Evolutionary conservation across 2,113 vertebrate species (phyloP), one percentile per base, ranked within the genome.

Genomic region (Nycticryphes semicollaris): DNA sequence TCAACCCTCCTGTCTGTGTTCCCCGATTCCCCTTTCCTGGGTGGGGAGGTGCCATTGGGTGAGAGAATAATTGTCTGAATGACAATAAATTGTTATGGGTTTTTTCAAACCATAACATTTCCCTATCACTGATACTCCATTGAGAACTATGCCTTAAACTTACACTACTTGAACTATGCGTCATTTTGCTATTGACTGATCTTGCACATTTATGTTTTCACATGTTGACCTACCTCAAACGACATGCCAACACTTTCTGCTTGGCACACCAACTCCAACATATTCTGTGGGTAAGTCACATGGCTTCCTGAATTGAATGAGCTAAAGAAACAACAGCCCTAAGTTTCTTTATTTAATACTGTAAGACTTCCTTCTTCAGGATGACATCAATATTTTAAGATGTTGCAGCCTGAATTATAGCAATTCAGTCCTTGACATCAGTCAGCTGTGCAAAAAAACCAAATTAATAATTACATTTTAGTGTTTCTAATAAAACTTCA

Each of bases 321-420:
- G 87, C 93, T 92, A 81, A 67, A 92, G 92, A 93, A 59, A n/a
- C 72, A 76, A 80, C 72, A 92, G 89, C 31, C 14, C 14, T 48
- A 83, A 87, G 37, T 70, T 80, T 81, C 89, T 94, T 88, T 87
- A 33, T 87, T 94, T 77, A 95, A 86, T 74, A 62, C 56, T 74
- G 35, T 64, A 95, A 72, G 69, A 95, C 57, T 94, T 96, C 82
- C 84, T 94, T 95, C 89, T 91, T 67, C 90, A 84, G 78, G 87
- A 70, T 73, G 92, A 93, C 75, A 80, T 88, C 73, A 68, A 28
- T 63, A 82, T 25, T 67, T 0, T 4, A 80, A 90, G 90, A 90
- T 67, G 54, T 59, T 63, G 72, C 69, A 96, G 90, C 70, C 20
- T 70, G 78, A 93, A 50, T 78, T 50, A 25, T 25, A 63, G 77